A percentile compares a stretch with the other conserved stretches of the same genome.
These are phyloP conservation scores for Rhynchomys soricoides DNA, from an alignment of 2,113 vertebrate species.

Conservation along the genomic window DNA sequence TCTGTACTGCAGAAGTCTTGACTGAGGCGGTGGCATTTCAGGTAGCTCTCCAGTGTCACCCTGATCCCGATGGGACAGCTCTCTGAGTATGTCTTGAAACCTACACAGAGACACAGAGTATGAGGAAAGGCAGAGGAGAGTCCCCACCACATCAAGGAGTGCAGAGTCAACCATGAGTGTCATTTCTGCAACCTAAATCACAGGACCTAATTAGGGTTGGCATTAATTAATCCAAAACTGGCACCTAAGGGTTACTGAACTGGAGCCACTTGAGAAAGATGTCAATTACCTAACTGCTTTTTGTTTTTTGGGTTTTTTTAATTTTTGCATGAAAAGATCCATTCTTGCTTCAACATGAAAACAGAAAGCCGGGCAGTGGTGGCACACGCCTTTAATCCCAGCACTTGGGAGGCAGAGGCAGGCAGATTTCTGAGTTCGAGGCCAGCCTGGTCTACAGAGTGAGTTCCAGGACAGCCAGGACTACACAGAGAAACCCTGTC, in stretches of 20 bases:
- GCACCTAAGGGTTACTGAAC: background rate
- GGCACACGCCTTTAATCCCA: too few species aligned
- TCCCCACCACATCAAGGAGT: conserved; percentile 56
- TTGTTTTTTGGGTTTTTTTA: too few species aligned
- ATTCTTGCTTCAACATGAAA: background rate
- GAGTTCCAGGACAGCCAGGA: too few species aligned
- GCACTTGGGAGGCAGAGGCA: too few species aligned
- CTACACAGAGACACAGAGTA: conserved; percentile 80
- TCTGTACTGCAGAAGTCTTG: conserved; percentile 97
- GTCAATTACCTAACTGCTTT: background rate
- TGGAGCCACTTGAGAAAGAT: background rate
- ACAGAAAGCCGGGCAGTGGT: too few species aligned
- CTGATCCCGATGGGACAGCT: conserved; percentile 93
- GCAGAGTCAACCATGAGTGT: background rate
- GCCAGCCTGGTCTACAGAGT: too few species aligned
- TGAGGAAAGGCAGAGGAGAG: conserved; percentile 51
- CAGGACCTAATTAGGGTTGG: background rate
- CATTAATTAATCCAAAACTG: background rate
- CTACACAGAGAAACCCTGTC: too few species aligned
- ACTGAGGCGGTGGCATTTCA: conserved; percentile 97
- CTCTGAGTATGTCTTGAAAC: conserved; percentile 96
- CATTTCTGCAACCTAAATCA: background rate
- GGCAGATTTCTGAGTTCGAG: too few species aligned
- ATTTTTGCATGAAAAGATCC: background rate
- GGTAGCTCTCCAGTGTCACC: conserved; percentile 91